These are phyloP conservation scores for Mycalesis mineus DNA, from an alignment of 2,888 invertebrate genomes.

Conservation along the genomic window DNA sequence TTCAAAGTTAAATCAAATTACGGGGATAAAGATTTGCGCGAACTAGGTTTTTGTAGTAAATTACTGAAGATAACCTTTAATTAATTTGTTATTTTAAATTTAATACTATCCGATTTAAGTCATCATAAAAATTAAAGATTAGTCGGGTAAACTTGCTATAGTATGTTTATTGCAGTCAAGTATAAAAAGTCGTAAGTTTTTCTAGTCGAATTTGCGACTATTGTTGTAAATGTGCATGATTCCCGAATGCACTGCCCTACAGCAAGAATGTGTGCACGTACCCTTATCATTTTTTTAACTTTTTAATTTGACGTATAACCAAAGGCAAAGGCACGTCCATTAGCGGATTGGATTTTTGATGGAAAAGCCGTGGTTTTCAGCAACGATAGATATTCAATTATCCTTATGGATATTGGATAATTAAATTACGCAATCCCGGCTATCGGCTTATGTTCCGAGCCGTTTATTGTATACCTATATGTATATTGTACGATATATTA, in stretches of 20 bases:
- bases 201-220: slow-evolving; percentile 45
- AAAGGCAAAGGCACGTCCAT: slow-evolving; percentile 64
- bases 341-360: slow-evolving; percentile 61
- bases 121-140: too few species aligned
- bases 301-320: slow-evolving; percentile 43
- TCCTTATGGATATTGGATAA: slow-evolving; percentile 31
- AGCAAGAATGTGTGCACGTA: slow-evolving; percentile 75
- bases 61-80: too few species aligned
- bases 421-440: slow-evolving; percentile 28
- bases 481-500: neutral
- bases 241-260: slow-evolving; percentile 72
- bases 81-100: too few species aligned
- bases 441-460: slow-evolving; percentile 24
- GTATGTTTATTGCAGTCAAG: too few species aligned
- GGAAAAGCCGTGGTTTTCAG: slow-evolving; percentile 25
- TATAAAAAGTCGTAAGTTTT: neutral
- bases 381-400: slow-evolving; percentile 29
- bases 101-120: too few species aligned
- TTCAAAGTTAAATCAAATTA: too few species aligned
- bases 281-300: slow-evolving; percentile 45
- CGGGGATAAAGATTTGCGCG: too few species aligned
- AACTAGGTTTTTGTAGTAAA: too few species aligned
- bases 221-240: slow-evolving; percentile 71
- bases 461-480: slow-evolving; percentile 17
- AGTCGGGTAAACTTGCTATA: too few species aligned